A percentile compares a stretch with the other conserved stretches of the same genome.
phyloP scores from a whole-genome alignment of 2,888 invertebrate species.

The Mimachlamys varia region DNA sequence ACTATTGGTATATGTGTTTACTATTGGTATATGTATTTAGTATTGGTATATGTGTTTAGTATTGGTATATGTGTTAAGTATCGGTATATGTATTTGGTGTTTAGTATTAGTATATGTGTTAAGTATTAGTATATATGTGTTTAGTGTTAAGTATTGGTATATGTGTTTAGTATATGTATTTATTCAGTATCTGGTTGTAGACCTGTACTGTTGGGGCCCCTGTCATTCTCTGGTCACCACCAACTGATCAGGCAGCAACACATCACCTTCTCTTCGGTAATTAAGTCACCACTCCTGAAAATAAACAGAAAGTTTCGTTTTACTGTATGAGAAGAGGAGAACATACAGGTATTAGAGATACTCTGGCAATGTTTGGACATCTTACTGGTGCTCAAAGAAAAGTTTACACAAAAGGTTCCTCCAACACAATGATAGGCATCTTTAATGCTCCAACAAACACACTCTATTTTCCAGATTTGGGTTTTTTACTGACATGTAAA shows the following conservation, averaged over 20 bases:
- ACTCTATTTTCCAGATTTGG: slow-evolving; percentile 19
- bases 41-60: too few relatives aligned
- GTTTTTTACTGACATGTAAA: slow-evolving; percentile 33
- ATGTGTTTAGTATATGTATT: too few relatives aligned
- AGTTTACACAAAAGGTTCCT: slow-evolving; percentile 25
- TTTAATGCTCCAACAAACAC: slow-evolving; percentile 19
- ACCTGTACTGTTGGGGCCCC: slow-evolving; percentile 6
- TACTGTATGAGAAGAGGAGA: not conserved
- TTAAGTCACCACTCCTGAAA: not conserved
- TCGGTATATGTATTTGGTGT: too few relatives aligned
- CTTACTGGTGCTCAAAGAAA: not conserved
- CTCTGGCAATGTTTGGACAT: not conserved
- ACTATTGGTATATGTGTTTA: not conserved
- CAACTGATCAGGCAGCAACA: not conserved
- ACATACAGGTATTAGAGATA: not conserved
- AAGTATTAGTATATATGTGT: not conserved
- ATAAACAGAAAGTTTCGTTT: not conserved
- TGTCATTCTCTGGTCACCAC: not conserved
- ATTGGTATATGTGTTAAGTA: not conserved
- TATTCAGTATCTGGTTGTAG: not conserved
- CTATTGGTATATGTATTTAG: not conserved
- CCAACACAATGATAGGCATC: not conserved
- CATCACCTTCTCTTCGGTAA: not conserved
- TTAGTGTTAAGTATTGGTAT: not conserved
- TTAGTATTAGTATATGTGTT: too few relatives aligned